Base-by-base conservation (phyloP, 2,888 invertebrate species). In the Thera britannica region DNA sequence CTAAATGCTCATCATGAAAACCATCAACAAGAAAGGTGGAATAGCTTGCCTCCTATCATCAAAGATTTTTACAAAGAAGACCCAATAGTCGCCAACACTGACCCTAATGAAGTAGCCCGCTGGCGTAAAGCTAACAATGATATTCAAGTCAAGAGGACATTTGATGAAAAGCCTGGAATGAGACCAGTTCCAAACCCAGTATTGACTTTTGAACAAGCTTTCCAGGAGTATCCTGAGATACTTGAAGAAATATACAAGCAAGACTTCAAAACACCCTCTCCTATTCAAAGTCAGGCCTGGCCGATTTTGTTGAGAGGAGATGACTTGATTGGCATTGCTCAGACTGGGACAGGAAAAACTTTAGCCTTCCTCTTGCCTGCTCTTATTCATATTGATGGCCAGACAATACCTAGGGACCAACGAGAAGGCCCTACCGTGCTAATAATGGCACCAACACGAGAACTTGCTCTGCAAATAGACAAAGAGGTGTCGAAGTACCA, bases 281-380 rank as follows among this genome's bases (percentile, higher is more conserved):
- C 99, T 0, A 98, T 99, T 79, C 98, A 99, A 88, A 94, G 96
- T 69, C 98, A 99, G 90, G 97, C 98, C 0, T 99, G 99, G 99
- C 99, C 99, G 1, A 95, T 99, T 70, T 93, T 99, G 0, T 89
- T 99, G 54, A 95, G 96, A 80, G 99, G 99, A 0, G 96, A 97
- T 82, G 99, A 99, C 89, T 90, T 99, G 84, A 99, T 99, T 85
- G 99, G 99, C 7, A 99, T 99, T 74, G 99, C 99, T 0, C 99
- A 98, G 90, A 98, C 98, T 5, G 98, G 98, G 65, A 98, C 98
- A 23, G 98, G 98, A 0, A 99, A 99, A 92, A 99, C 99, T 0
- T 92, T 99, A 66, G 99, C 98, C 0, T 99, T 98, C 83, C 90
- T 99, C 0, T 86, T 99, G 63, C 99, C 99, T 7, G 99, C 98